Conservation (phyloP, 2,113 vertebrate species). For the Nasalis larvatus region DNA sequence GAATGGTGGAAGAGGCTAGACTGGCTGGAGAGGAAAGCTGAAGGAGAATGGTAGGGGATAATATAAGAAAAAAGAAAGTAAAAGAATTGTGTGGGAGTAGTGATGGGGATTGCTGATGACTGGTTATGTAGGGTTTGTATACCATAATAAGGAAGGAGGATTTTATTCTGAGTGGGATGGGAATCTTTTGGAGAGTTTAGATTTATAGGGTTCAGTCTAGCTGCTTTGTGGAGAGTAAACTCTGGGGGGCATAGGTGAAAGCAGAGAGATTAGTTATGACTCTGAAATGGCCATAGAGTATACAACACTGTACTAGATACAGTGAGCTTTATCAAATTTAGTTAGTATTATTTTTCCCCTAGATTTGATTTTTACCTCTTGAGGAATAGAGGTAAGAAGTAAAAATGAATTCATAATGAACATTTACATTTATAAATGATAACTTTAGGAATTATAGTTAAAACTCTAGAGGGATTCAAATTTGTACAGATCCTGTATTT, state of each 20-base stretch:
- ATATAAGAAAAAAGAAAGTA: neutral
- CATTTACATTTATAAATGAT: conserved; percentile 2
- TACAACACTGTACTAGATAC: neutral
- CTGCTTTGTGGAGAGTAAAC: conserved; percentile 16
- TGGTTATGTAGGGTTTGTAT: neutral
- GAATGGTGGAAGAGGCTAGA: neutral
- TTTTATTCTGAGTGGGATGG: neutral
- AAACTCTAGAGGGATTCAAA: conserved; percentile 10
- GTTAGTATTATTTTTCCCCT: neutral
- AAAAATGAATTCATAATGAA: conserved; percentile 15
- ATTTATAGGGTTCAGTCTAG: neutral
- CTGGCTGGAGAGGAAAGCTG: neutral
- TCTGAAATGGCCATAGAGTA: neutral
- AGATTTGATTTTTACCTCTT: neutral
- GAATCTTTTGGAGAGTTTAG: neutral
- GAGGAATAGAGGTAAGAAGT: neutral
- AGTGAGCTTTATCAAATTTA: neutral
- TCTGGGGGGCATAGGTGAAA: neutral
- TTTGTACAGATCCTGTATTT: neutral
- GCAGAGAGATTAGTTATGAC: neutral
- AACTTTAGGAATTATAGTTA: conserved; percentile 8
- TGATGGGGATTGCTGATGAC: neutral
- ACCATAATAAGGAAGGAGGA: neutral
- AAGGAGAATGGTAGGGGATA: neutral
- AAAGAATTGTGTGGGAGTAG: neutral